Base-by-base conservation (phyloP, 2,113 vertebrate genomes). In the Phodopus roborovskii region DNA sequence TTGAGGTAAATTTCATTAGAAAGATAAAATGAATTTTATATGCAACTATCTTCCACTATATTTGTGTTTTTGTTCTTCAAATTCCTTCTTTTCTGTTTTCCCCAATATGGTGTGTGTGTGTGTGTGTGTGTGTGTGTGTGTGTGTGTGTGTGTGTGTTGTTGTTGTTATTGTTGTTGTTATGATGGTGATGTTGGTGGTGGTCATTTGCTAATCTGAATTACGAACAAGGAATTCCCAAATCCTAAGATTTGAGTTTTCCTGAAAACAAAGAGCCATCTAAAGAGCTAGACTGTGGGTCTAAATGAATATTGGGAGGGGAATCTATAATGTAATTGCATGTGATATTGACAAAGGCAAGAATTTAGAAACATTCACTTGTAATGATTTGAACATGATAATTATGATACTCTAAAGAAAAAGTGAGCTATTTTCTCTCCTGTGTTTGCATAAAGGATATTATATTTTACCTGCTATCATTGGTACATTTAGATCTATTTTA, bases 1-100 rank as follows among this genome's bases (percentile, higher is more conserved):
- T 92, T 78, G 39, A 26, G 73, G 82, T n/a, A 89, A 89, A 89
- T 30, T 81, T 73, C 53, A 94, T 89, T 48, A 87, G 17, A 62
- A 17, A 83, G 70, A 88, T 0, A 93, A 45, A 26, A 10, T 82
- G 3, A 7, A 24, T 66, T 92, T 42, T 42, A 33, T 24, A 26
- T 62, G 28, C 22, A 53, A 1, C 5, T 82, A 10, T 53, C 64
- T 42, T 81, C 20, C 73, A 71, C 45, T 83, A 7, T 13, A 13
- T 87, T 96, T n/a, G 36, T 62, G 1, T 48, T 73, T 82, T 70
- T 90, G 19, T 1, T 91, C 24, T 64, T 66, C 16, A 71, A 4
- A 9, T 60, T 94, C 66, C 68, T 3, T 48, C 7, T 53, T 64
- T 28, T 39, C 30, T 78, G 50, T 60, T 11, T 92, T 66, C 36